phyloP scores from a whole-genome alignment of 2,797 vertebrate genomes.

The Pantherophis alleghaniensis region DNA sequence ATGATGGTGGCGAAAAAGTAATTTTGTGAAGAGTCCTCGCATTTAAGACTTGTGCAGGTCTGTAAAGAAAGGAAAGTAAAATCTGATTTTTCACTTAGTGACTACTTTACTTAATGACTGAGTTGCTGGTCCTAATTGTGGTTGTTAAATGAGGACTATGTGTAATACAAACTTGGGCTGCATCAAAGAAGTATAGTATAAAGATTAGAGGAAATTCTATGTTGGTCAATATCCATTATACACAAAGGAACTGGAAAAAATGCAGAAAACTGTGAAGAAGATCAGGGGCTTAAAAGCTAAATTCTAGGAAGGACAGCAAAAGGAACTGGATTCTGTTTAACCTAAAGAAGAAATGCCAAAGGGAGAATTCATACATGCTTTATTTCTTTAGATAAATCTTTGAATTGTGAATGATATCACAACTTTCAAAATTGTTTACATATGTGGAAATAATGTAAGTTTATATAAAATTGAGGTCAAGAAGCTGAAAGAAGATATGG shows the following conservation, averaged over 20 bases:
- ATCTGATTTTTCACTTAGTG: neutral
- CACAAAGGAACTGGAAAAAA: neutral
- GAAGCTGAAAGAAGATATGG: neutral
- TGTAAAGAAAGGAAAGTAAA: neutral
- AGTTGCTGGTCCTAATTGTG: neutral
- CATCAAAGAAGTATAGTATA: neutral
- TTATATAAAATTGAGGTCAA: neutral
- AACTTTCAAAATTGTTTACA: neutral
- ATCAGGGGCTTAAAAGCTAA: neutral
- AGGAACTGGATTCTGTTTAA: neutral
- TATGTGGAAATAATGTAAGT: neutral
- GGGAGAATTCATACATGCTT: neutral
- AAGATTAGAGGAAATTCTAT: neutral
- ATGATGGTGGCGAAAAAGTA: neutral
- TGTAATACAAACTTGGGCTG: neutral
- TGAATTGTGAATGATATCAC: neutral
- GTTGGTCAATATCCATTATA: neutral
- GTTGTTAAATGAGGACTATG: neutral
- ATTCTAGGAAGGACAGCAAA: neutral
- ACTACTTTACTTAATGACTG: neutral
- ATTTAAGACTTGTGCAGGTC: neutral
- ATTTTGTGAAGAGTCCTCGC: neutral
- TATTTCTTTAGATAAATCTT: neutral
- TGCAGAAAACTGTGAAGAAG: neutral
- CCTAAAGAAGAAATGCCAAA: neutral